phyloP scores from a whole-genome alignment of 2,888 invertebrate genomes.

The Elysia crispata region DNA sequence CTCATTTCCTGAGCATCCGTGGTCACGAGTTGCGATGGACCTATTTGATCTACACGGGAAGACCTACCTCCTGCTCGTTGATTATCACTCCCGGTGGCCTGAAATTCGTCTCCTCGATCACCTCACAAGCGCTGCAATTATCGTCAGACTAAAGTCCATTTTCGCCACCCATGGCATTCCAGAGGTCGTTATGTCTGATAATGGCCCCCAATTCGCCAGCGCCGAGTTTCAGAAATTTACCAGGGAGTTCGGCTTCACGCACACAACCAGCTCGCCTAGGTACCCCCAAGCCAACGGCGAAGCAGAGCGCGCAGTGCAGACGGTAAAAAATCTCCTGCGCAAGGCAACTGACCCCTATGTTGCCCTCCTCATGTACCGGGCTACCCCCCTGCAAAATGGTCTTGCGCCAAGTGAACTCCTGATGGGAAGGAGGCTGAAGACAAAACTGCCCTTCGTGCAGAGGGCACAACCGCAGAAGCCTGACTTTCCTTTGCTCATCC shows the following conservation, averaged over 20 bases:
- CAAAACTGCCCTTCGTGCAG: background rate
- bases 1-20: constrained; percentile 14
- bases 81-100: constrained; percentile 35
- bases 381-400: constrained; percentile 33
- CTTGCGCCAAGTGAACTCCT: constrained; percentile 33
- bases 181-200: constrained; percentile 12
- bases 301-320: constrained; percentile 40
- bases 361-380: constrained; percentile 23
- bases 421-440: constrained; percentile 36
- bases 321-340: constrained; percentile 26
- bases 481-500: no score
- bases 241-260: constrained; percentile 21
- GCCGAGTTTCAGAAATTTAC: constrained; percentile 24
- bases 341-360: constrained; percentile 35
- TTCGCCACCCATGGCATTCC: constrained; percentile 25
- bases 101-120: constrained; percentile 17
- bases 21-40: constrained; percentile 21
- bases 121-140: background rate
- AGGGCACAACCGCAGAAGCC: background rate
- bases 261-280: constrained; percentile 22
- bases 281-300: constrained; percentile 35
- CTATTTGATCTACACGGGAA: constrained; percentile 20
- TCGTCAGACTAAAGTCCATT: constrained; percentile 11
- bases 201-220: constrained; percentile 27
- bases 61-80: constrained; percentile 3